Evolutionary conservation across 2,113 vertebrate genomes (phyloP), one percentile per base, ranked within the genome.

Genomic region (Pelecanoides urinatrix): DNA sequence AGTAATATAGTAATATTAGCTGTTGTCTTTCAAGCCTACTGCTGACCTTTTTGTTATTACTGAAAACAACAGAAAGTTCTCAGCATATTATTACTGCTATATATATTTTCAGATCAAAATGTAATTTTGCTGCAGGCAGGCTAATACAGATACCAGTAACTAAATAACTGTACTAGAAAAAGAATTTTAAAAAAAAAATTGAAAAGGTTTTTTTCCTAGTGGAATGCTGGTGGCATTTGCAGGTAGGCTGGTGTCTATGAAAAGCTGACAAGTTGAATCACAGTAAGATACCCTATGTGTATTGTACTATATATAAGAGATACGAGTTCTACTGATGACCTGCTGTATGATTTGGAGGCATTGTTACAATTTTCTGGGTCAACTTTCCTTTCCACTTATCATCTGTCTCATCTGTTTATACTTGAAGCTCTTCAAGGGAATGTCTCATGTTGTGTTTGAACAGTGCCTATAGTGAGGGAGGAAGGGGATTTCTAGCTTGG

Each of bases 351-450:
- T 44, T 80, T 71, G 36, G 86, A 79, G 86, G 49, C 73, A 42
- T 62, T 27, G 29, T 50, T 85, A 13, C 3, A 4, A 38, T 61
- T 73, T 91, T 79, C 66, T 91, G 86, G 86, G 89, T 92, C 92
- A 58, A 0, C 87, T 95, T 94, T 71, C 80, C 84, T 94, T 78
- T 76, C 71, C 55, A 53, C 45, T 86, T 66, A 44, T 92, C 72
- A 34, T 87, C 67, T 67, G 71, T 40, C 86, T 90, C 94, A 92
- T 95, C 86, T 95, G 89, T 95, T 95, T 96, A 36, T 65, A 62
- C 83, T 94, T 2, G 53, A n/a, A 82, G 47, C 53, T 78, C 83
- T 96, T 92, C 72, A 92, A 92, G 92, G 86, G 52, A 52, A 22
- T 0, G 17, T 78, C 86, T 94, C 65, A 3, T 36, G 73, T 81